Evolutionary conservation across 1,140 invertebrate species (phyloP), one percentile per base, ranked within the genome.

Genomic region (Heliconius nattereri): DNA sequence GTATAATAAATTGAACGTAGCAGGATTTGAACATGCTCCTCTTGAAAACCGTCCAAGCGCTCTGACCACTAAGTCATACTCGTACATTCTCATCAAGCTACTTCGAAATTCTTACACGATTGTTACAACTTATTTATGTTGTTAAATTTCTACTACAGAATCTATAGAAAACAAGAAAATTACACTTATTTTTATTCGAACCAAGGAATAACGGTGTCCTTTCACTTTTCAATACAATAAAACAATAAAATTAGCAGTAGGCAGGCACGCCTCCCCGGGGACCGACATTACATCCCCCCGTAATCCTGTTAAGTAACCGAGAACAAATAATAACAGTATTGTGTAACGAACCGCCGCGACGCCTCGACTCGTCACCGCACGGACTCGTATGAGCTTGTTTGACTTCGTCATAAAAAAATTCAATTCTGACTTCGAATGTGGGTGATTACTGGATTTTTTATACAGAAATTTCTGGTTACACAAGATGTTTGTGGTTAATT

Each of bases 301-400:
- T 78, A 78, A 78, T 78, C 77, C 72, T 49, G 76, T 78, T 81
- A 73, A 78, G 80, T 81, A 78, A 81, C 76, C 77, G 77, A 78
- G 71, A 73, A 71, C 77, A 78, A 78, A 78, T 78, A 78, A 78
- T 78, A 78, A 78, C 77, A 78, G 72, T 29, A 76, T 78, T 78
- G 77, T 78, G 77, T 78, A 78, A 78, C 77, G 77, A 78, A 78
- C 77, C 71, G 77, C 60, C 77, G 71, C 77, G 77, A 40, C 49
- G 77, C 45, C 70, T 73, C 49, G 77, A 29, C 70, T 73, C 77
- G 71, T 73, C 72, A 73, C 71, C 72, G 77, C n/a, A 7, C 52
- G 29, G 29, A 29, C 29, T 29, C 32, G 77, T 66, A 37, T 66
- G 71, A 71, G 76, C 74, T 75, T 75, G 35, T 76, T 72, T 72